Base-by-base conservation (phyloP, 2,888 invertebrate genomes). In the Lithosia quadra region DNA sequence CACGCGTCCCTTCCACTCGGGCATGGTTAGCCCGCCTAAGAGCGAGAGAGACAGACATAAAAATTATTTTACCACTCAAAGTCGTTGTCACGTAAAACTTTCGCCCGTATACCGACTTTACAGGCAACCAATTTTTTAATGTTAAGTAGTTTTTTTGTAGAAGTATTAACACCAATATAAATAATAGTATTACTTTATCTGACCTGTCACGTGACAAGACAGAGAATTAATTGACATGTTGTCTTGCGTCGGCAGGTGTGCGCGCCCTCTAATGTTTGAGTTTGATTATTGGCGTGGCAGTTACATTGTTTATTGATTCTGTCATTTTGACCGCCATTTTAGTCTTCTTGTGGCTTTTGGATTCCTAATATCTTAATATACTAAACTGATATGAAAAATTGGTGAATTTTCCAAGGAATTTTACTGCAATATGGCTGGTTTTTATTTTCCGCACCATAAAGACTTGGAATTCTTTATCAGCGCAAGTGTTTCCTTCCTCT, bases 251-350 rank as follows among this genome's bases (percentile, higher is more conserved):
- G 13, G 33, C 63, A 71, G 65, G 75, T 80, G 75, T 77, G 56
- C 8, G 1, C 33, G 59, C 15, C 1, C 67, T 22, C 71, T 79
- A 72, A 75, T 49, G 56, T 22, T 49, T 63, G 11, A 36, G 56
- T 22, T 49, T 63, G 11, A 36, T 63, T 67, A 74, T 71, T 74
- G 67, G 67, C 36, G 63, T 80, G 69, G 74, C 69, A 71, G 36
- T 57, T 36, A 57, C 57, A 73, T 73, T 73, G 61, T 73, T 76
- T 76, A 76, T 76, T 71, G 75, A 62, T 53, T 67, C 49, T 72
- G 76, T 77, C 28, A 33, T 67, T 68, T 72, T 53, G 67, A 39
- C 56, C 60, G 69, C 64, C 68, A 60, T 43, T 43, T 18, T 7
- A 9, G 9, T n/a, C 9, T n/a, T 49, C 9, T 49, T 49, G 49